Percentiles rank a stretch among this genome's conserved stretches.
Conservation (phyloP, 2,888 invertebrate species). For the Melieria omissa region DNA sequence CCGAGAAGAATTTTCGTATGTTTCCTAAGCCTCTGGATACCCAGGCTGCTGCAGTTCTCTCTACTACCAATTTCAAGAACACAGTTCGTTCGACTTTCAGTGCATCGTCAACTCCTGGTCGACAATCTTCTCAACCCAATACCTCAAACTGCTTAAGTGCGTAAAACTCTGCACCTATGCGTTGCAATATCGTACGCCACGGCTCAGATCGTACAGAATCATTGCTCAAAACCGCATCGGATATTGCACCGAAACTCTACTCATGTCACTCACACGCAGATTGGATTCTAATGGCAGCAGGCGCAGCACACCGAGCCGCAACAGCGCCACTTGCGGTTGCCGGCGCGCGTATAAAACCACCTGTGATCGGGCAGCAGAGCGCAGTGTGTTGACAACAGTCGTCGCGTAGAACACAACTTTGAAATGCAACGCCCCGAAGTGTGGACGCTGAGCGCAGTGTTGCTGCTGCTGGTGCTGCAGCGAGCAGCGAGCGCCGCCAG, state of each 20-base stretch:
- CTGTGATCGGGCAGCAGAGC: background rate
- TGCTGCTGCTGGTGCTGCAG: background rate
- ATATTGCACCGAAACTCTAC: background rate
- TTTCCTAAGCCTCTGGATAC: too few species aligned
- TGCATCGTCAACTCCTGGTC: too few species aligned
- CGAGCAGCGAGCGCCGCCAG: background rate
- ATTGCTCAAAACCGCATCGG: slow-evolving; percentile 2
- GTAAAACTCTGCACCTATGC: too few species aligned
- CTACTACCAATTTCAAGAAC: too few species aligned
- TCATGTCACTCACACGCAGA: slow-evolving; percentile 7
- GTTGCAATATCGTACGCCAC: too few species aligned
- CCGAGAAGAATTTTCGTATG: too few species aligned
- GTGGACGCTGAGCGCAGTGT: background rate
- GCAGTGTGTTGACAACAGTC: background rate
- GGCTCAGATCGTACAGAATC: background rate
- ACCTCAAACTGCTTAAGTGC: too few species aligned
- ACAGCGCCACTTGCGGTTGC: background rate
- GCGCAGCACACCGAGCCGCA: too few species aligned
- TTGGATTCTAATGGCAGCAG: background rate
- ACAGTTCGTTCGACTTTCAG: too few species aligned
- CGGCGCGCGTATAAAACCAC: background rate
- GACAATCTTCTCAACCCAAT: too few species aligned
- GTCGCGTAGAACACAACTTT: background rate
- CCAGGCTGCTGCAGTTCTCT: too few species aligned
- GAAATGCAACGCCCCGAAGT: background rate